Base-by-base conservation (phyloP, 2,888 invertebrate species). In the Zele albiditarsus region DNA sequence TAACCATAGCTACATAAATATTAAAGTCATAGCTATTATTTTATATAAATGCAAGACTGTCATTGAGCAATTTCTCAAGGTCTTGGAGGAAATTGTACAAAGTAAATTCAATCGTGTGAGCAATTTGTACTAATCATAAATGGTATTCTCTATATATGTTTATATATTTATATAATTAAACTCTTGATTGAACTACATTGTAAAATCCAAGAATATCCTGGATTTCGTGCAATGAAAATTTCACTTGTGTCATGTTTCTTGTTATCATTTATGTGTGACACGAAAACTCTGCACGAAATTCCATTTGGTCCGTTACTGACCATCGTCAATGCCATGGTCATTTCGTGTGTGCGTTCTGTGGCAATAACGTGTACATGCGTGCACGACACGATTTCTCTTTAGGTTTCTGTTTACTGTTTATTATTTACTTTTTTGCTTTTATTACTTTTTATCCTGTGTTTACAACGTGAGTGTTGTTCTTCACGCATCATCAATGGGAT, bases 291-390 rank as follows among this genome's bases (percentile, higher is more conserved):
- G 67, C 74, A 70, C 74, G 74, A 74, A 74, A 70, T 74, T 74
- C 49, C 71, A 63, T 72, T 65, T 33, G 70, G 60, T 74, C 49
- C 67, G 78, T 71, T 72, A 77, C 79, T 79, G 79, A 79, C 78
- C 79, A 75, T 63, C 79, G 28, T 75, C 78, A 78, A 79, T 71
- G 77, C 70, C 73, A 49, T 33, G 57, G 57, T 74, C 65, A 74
- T 77, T 74, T 77, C 79, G 78, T 78, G 78, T 75, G 77, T 67
- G 73, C 53, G 53, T 53, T 75, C 57, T 69, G 57, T 63, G 46
- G 67, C 57, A 49, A 31, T 46, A 27, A 42, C 27, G 33, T 63
- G 46, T 49, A 53, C 49, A 78, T 75, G 78, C 77, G 76, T 78
- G 79, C 71, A 60, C 58, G 71, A 73, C 73, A 69, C 71, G 46